A percentile compares a stretch with the other conserved stretches of the same genome.
phyloP scores from a whole-genome alignment of 2,797 vertebrate species.

The Poeciliopsis presidionis region DNA sequence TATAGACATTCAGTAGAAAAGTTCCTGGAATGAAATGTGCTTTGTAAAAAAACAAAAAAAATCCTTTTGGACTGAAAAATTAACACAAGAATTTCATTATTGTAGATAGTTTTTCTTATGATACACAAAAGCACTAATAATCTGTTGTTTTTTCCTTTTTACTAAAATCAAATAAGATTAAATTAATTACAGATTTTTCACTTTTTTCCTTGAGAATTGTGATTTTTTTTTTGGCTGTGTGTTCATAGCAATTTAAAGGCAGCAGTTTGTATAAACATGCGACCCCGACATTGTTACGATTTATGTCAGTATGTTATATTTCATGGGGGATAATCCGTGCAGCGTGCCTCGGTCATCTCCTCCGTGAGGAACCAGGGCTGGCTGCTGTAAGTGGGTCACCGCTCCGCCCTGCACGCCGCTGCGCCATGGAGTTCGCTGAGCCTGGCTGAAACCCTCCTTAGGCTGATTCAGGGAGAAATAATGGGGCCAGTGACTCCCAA shows the following conservation, averaged over 20 bases:
- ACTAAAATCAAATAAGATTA: neutral
- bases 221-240: too few relatives aligned
- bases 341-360: conserved; percentile 17
- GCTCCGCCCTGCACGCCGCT: conserved; percentile 41
- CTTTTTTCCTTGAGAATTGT: too few relatives aligned
- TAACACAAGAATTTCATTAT: neutral
- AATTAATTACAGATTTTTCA: too few relatives aligned
- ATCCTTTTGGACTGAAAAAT: neutral
- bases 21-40: neutral
- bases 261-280: neutral
- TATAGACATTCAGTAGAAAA: neutral
- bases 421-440: conserved; percentile 47
- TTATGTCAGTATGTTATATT: conserved; percentile 66
- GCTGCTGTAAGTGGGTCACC: conserved; percentile 69
- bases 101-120: neutral
- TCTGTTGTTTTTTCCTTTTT: neutral
- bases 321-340: conserved; percentile 25
- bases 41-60: neutral
- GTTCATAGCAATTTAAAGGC: neutral
- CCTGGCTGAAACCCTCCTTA: conserved; percentile 64
- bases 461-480: conserved; percentile 78
- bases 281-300: conserved; percentile 27
- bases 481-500: conserved; percentile 70
- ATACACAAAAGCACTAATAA: neutral
- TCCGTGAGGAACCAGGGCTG: conserved; percentile 32